These are phyloP conservation scores for Miniopterus natalensis DNA, from an alignment of 2,113 vertebrate species.

Conservation along the genomic window DNA sequence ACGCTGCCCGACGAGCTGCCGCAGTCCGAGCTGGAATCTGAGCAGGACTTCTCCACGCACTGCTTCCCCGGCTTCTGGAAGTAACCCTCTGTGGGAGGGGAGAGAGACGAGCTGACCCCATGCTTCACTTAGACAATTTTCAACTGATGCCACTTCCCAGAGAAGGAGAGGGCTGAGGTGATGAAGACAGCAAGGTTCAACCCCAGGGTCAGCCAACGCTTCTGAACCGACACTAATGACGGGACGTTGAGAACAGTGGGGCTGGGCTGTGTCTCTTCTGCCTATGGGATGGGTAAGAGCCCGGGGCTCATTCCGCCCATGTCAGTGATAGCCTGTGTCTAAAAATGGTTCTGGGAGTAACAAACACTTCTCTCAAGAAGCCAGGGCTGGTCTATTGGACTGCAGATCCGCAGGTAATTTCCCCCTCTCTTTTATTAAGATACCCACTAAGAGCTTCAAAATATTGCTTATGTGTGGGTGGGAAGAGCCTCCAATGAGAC, in stretches of 20 bases:
- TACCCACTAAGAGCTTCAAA: neutral
- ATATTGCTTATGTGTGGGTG: neutral
- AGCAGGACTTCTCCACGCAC: slow-evolving; percentile 91
- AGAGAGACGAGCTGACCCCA: neutral
- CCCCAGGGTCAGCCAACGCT: neutral
- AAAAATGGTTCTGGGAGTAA: slow-evolving; percentile 2
- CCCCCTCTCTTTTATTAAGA: neutral
- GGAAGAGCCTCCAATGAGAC: neutral
- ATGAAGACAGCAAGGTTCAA: neutral
- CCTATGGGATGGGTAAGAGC: accelerated
- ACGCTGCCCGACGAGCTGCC: slow-evolving; percentile 96
- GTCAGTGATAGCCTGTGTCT: neutral
- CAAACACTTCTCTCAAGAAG: neutral
- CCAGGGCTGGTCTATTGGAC: neutral
- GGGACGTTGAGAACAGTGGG: neutral
- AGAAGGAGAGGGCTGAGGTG: neutral
- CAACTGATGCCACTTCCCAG: neutral
- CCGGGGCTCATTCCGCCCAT: neutral
- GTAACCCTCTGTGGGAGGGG: slow-evolving; percentile 81
- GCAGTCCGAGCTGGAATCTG: slow-evolving; percentile 96
- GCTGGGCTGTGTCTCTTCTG: neutral
- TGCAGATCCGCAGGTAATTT: neutral
- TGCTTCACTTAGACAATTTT: neutral
- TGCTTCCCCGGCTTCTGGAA: slow-evolving; percentile 89
- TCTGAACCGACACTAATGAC: accelerated